phyloP scores from a whole-genome alignment of 2,113 vertebrate genomes.

The Passer domesticus region DNA sequence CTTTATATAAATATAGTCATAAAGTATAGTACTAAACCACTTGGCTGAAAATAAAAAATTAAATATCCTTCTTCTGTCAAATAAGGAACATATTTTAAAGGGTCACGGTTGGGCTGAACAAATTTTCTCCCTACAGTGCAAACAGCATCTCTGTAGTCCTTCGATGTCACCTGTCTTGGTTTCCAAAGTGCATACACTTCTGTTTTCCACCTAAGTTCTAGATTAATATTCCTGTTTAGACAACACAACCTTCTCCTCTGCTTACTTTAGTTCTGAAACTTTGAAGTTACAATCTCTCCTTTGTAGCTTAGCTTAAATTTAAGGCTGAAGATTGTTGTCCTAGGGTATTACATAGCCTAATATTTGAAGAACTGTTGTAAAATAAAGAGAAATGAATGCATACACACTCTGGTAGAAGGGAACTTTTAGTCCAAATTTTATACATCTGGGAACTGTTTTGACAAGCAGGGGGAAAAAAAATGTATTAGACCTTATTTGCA shows the following conservation, averaged over 20 bases:
- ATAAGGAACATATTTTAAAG: not conserved
- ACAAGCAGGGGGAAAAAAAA: not conserved
- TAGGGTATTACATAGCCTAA: not conserved
- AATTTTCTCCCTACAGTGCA: not conserved
- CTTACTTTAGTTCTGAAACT: not conserved
- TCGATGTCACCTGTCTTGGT: rapidly evolving
- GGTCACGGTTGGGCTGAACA: not conserved
- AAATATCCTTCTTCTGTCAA: not conserved
- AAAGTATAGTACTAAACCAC: not conserved
- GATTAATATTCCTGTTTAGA: not conserved
- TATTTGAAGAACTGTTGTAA: not conserved
- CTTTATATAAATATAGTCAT: not conserved
- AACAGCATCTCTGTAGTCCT: not conserved
- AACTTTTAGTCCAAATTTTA: not conserved
- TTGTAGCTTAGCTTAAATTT: not conserved
- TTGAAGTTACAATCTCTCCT: not conserved
- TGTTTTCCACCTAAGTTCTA: not conserved
- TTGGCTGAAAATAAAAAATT: not conserved
- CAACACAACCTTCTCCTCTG: not conserved
- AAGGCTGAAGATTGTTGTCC: not conserved
- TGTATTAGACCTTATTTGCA: not conserved
- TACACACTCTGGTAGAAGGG: not conserved
- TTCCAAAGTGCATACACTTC: not conserved
- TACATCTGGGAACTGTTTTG: not conserved
- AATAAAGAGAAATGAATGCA: not conserved